Base-by-base conservation (phyloP, 2,888 invertebrate species). In the Andrena camellia region DNA sequence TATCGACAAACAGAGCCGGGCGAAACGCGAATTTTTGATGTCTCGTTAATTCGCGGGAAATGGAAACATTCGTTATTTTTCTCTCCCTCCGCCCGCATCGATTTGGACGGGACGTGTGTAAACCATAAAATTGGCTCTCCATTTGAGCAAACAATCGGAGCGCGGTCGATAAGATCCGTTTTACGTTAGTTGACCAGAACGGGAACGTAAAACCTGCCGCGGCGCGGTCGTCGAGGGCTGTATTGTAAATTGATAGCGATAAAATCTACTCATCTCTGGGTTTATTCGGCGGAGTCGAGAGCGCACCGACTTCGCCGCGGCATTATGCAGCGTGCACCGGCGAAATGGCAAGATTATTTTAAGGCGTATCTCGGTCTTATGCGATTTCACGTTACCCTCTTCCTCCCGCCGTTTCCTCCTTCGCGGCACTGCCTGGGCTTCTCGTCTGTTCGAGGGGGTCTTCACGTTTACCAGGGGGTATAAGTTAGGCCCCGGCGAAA, bases 281-380 rank as follows among this genome's bases (percentile, higher is more conserved):
- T 85, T 79, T 84, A 83, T 83, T 83, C 80, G 83, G 74, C 73
- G 17, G 68, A 74, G 64, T 17, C 69, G 60, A 64, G 73, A 35
- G 29, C 29, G 72, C 59, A 31, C 42, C 23, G 73, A 52, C 33
- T 48, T 33, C 64, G 57, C 60, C 66, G 63, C 42, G 67, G 71
- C 52, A 66, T 70, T 82, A 78, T 85, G 85, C 80, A 73, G 62
- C 72, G 77, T n/a, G 77, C 75, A 78, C 84, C 84, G 68, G 85
- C 83, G 82, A 86, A 88, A 86, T 84, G 84, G 84, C 85, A 85
- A 88, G 88, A 88, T 88, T 88, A 88, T 88, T 88, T 88, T 84
- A 88, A 83, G 77, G 84, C 83, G 83, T 86, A 86, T 87, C 84
- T 77, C 80, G 72, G 57, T 73, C 71, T 86, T 74, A 78, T 74